Percentiles rank a stretch among this genome's conserved stretches.
Evolutionary conservation across 2,888 invertebrate species (phyloP).

Genomic region (Nebria brevicollis): DNA sequence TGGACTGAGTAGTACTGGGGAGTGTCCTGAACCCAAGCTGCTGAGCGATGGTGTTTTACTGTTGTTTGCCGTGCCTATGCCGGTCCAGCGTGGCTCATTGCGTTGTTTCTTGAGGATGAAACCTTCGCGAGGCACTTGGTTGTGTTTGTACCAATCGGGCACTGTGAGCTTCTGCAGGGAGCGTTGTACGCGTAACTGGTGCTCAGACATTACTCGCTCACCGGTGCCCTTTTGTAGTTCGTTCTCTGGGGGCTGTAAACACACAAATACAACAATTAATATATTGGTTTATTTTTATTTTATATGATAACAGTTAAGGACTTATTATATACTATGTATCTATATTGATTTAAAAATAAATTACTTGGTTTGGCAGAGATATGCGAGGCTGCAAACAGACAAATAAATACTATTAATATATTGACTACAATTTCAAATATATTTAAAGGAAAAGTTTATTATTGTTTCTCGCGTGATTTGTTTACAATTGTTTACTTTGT

Average conservation of each 20-base stretch:
- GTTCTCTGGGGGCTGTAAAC: slow-evolving; percentile 90
- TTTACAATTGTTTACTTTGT: not conserved
- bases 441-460: not conserved
- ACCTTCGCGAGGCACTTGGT: slow-evolving; percentile 79
- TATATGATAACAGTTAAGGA: not conserved
- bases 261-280: slow-evolving; percentile 42
- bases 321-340: not conserved
- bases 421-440: not conserved
- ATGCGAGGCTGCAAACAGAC: not conserved
- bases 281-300: not conserved
- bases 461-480: not conserved
- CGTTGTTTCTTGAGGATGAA: slow-evolving; percentile 84
- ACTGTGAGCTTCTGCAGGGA: slow-evolving; percentile 93
- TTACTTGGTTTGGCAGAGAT: slow-evolving; percentile 1
- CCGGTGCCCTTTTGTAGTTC: slow-evolving; percentile 86
- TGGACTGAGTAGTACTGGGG: slow-evolving; percentile 60
- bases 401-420: not conserved
- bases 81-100: slow-evolving; percentile 70
- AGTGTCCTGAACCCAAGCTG: slow-evolving; percentile 70
- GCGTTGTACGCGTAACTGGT: slow-evolving; percentile 91
- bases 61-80: slow-evolving; percentile 67
- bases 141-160: slow-evolving; percentile 90
- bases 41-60: slow-evolving; percentile 89
- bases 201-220: slow-evolving; percentile 88
- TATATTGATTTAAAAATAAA: not conserved